phyloP scores from a whole-genome alignment of 2,113 vertebrate genomes.

The Notechis scutatus region DNA sequence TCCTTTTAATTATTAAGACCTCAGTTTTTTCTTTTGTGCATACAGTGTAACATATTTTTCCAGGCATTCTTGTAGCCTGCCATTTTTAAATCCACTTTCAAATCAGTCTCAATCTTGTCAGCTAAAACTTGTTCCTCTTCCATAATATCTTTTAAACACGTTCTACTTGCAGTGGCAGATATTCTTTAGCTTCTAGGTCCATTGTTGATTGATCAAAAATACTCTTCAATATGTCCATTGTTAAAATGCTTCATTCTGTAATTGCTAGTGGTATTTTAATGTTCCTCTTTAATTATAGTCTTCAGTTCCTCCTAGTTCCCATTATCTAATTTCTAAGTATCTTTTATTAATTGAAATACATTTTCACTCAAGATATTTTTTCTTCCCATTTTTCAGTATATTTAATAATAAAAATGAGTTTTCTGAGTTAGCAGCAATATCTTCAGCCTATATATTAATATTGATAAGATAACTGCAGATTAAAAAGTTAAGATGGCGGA shows the following conservation, averaged over 20 bases:
- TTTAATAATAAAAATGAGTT: slow-evolving; percentile 37
- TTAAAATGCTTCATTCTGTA: background rate
- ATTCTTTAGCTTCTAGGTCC: background rate
- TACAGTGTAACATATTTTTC: background rate
- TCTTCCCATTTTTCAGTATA: slow-evolving; percentile 31
- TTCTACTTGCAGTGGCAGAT: background rate
- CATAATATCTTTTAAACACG: background rate
- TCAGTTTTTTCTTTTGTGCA: background rate
- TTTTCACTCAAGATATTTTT: slow-evolving; percentile 22
- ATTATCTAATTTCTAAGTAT: background rate
- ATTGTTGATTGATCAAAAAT: background rate
- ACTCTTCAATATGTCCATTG: background rate
- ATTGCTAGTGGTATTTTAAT: background rate
- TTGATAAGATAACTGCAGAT: slow-evolving; percentile 22
- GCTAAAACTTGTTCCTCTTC: background rate
- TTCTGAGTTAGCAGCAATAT: slow-evolving; percentile 3
- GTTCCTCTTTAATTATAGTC: background rate
- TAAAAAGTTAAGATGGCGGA: slow-evolving; percentile 13
- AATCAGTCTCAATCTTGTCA: background rate
- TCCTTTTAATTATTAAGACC: background rate
- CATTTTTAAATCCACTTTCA: background rate
- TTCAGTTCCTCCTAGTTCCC: background rate
- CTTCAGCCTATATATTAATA: background rate
- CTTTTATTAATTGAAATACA: background rate
- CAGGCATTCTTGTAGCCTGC: background rate